These are phyloP conservation scores for Ctena decussata DNA, from an alignment of 2,888 invertebrate species.

Conservation along the genomic window DNA sequence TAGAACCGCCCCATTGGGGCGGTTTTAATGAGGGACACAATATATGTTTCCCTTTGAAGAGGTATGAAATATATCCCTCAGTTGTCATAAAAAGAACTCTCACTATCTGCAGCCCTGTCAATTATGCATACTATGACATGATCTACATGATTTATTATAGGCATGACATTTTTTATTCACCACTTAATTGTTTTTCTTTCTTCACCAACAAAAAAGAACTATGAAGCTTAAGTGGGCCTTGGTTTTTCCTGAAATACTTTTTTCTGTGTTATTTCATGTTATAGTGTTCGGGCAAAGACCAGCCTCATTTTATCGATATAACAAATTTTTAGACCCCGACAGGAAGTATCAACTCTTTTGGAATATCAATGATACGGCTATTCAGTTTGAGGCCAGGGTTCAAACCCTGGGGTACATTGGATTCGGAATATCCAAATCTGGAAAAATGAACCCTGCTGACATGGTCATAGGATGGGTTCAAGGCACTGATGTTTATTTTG, in stretches of 20 bases:
- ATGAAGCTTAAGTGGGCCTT: no score
- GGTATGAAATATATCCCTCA: no score
- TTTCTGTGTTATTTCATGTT: background rate
- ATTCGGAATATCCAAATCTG: constrained; percentile 94
- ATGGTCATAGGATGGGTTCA: constrained; percentile 95
- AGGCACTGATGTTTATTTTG: constrained; percentile 68
- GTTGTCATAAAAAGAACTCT: no score
- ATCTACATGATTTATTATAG: no score
- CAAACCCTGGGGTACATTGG: constrained; percentile 92
- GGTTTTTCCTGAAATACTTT: background rate
- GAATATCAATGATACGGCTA: constrained; percentile 67
- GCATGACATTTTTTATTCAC: no score
- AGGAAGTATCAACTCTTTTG: constrained; percentile 71
- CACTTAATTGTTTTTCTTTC: no score
- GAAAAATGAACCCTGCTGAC: constrained; percentile 94
- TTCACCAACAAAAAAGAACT: no score
- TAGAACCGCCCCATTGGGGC: no score
- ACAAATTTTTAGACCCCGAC: constrained; percentile 47
- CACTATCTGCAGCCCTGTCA: no score
- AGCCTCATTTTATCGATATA: background rate
- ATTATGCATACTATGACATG: no score
- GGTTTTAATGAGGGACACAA: no score
- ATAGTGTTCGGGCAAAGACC: background rate
- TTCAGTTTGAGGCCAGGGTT: constrained; percentile 70
- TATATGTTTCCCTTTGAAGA: no score